Base-by-base conservation (phyloP, 1,140 invertebrate genomes). In the Fopius arisanus region DNA sequence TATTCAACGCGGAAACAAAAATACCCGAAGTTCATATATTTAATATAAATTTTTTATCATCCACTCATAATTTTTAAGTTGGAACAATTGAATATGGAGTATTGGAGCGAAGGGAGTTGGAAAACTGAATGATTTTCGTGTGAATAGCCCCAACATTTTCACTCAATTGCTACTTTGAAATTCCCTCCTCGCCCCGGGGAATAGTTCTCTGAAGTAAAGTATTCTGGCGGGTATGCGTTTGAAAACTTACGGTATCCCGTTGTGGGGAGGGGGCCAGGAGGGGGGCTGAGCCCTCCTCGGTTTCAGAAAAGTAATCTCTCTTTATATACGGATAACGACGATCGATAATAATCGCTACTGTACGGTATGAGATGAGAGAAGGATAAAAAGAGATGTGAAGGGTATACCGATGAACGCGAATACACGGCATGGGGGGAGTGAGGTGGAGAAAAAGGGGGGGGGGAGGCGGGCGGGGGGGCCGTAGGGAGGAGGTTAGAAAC, bases 341-440 rank as follows among this genome's bases (percentile, higher is more conserved):
- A 79, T 80, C 78, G 74, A 81, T 78, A 70, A 75, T 77, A 76
- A 78, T 79, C 67, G 67, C 40, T 51, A 26, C 31, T 65, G n/a
- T 67, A 37, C 41, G 28, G 68, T 63, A 31, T 67, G 33, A 65
- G 51, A 66, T 14, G 68, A 31, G 65, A 70, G 51, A 70, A 31
- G 28, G 28, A 59, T 12, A 10, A 28, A 68, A 14, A 41, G 40
- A 26, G 23, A 54, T 21, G 19, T 4, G 48, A 23, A n/a, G 48
- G 21, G 5, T 16, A 16, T 23, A 51, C 21, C 19, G 26, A 28
- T 62, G 26, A 23, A 33, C 28, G 62, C 29, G 28, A 31, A 65
- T 31, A 65, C 62, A 59, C 54, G 4, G n/a, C 7, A 29, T 9
- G 21, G 19, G 54, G 21, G 14, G 21, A 12, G 54, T n/a, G n/a